These are phyloP conservation scores for Pelvicachromis taeniatus DNA, from an alignment of 2,113 vertebrate species.

Conservation along the genomic window DNA sequence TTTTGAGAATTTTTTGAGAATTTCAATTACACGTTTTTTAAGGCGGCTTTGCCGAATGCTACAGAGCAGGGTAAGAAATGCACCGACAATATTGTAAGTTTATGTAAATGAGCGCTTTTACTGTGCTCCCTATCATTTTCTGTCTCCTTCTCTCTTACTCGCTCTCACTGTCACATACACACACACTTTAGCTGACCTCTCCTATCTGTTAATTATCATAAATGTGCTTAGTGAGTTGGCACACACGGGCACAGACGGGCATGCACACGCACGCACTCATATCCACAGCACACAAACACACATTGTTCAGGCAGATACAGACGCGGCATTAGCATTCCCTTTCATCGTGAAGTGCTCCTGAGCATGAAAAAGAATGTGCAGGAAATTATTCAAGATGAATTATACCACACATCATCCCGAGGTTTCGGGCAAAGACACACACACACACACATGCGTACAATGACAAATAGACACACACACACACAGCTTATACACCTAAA, in stretches of 20 bases:
- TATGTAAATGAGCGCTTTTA: conserved; percentile 24
- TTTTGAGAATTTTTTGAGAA: background rate
- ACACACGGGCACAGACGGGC: background rate
- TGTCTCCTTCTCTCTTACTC: background rate
- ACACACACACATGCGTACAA: background rate
- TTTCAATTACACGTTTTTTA: background rate
- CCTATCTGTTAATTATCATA: conserved; percentile 69
- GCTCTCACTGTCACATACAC: background rate
- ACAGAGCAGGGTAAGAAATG: background rate
- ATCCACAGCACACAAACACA: conserved; percentile 13
- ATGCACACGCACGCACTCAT: background rate
- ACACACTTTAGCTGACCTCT: conserved; percentile 31
- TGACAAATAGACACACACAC: background rate
- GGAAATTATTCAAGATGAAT: conserved; percentile 68
- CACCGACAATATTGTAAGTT: background rate
- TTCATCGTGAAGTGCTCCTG: conserved; percentile 65
- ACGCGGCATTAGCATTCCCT: conserved; percentile 65
- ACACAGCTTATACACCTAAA: background rate
- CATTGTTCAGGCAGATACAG: conserved; percentile 38
- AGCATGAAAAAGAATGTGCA: conserved; percentile 56
- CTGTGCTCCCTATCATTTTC: conserved; percentile 1
- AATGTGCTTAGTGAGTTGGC: conserved; percentile 54
- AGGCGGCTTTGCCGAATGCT: background rate
- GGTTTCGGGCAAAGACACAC: conserved; percentile 12
- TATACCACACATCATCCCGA: conserved; percentile 35